phyloP scores from a whole-genome alignment of 2,888 invertebrate species.

The Ochropacha duplaris region DNA sequence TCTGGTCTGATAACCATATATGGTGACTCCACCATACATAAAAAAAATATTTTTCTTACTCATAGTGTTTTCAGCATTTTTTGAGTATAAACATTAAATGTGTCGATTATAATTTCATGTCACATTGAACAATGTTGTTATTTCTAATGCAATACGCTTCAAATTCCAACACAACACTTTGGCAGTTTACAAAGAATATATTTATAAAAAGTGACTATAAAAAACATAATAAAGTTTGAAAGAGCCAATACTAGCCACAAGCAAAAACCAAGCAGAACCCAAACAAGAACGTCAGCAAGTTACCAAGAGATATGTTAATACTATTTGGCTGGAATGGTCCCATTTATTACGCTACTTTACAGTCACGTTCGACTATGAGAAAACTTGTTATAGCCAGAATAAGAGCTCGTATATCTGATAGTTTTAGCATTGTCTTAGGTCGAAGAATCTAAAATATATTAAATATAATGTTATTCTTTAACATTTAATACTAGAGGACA shows the following conservation, averaged over 20 bases:
- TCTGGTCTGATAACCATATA: too few relatives aligned
- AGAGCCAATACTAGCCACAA: neutral
- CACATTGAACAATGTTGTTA: too few relatives aligned
- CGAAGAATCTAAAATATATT: conserved; percentile 7
- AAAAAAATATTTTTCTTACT: too few relatives aligned
- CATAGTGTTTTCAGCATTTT: too few relatives aligned
- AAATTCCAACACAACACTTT: too few relatives aligned
- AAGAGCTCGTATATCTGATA: conserved; percentile 12
- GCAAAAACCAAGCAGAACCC: neutral
- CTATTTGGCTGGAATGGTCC: conserved; percentile 25
- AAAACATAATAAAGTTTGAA: neutral
- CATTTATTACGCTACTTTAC: conserved; percentile 24
- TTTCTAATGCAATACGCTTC: too few relatives aligned
- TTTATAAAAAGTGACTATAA: neutral
- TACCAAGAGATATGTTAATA: conserved; percentile 13
- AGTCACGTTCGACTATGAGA: conserved; percentile 11
- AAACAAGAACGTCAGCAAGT: conserved; percentile 1
- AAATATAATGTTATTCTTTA: too few relatives aligned
- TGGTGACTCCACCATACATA: too few relatives aligned
- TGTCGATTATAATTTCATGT: too few relatives aligned
- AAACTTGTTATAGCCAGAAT: conserved; percentile 9
- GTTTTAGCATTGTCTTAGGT: conserved; percentile 16
- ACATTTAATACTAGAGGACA: too few relatives aligned
- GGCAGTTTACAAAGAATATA: neutral
- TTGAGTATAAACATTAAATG: too few relatives aligned